Percentiles rank a stretch among this genome's conserved stretches.
Conservation (phyloP, 2,113 vertebrate species). For the Epinephelus moara region DNA sequence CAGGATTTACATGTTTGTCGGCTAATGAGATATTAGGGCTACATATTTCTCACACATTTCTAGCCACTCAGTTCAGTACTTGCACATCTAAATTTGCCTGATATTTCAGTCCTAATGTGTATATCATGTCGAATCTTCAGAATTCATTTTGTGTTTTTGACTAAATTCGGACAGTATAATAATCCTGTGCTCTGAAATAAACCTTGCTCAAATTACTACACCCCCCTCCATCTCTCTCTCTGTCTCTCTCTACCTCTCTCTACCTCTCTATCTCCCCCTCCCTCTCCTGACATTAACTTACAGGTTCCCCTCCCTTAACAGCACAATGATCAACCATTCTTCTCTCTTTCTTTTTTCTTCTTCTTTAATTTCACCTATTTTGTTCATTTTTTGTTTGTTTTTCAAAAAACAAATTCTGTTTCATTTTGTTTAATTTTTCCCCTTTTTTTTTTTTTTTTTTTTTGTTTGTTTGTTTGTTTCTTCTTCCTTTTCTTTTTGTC, state of each 20-base stretch:
- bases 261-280: neutral
- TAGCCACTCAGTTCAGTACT: neutral
- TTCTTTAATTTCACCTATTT: slow-evolving; percentile 55
- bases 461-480: slow-evolving; percentile 76
- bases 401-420: slow-evolving; percentile 67
- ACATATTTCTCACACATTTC: neutral
- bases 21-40: too few species aligned
- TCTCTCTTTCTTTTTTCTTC: slow-evolving; percentile 63
- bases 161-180: neutral
- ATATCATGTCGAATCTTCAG: neutral
- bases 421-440: slow-evolving; percentile 81
- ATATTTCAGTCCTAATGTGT: neutral
- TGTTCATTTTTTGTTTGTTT: slow-evolving; percentile 4
- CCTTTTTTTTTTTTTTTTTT: slow-evolving; percentile 56
- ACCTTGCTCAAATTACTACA: slow-evolving; percentile 27
- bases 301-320: slow-evolving; percentile 61
- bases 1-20: slow-evolving; percentile 26
- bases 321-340: slow-evolving; percentile 73
- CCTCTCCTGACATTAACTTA: slow-evolving; percentile 26
- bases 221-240: neutral
- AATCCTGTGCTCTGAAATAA: slow-evolving; percentile 66
- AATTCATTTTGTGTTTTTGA: neutral
- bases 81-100: neutral
- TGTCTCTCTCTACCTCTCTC: neutral
- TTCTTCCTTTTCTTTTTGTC: slow-evolving; percentile 69